These are phyloP conservation scores for Lampris megalopsis DNA, from an alignment of 2,113 vertebrate genomes.

Conservation along the genomic window DNA sequence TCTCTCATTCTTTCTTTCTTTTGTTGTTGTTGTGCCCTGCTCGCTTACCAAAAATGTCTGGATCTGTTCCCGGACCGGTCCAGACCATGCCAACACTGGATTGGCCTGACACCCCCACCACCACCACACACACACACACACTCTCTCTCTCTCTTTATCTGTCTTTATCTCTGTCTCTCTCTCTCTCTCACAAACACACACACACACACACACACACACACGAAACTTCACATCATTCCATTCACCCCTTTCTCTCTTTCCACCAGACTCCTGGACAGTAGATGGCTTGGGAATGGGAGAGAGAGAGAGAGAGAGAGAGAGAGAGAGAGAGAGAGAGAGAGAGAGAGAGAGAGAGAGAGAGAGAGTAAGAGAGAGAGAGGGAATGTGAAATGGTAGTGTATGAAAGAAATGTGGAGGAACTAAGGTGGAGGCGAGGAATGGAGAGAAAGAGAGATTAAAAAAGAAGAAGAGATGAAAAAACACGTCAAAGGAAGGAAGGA, in stretches of 20 bases:
- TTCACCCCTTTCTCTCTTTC: background rate
- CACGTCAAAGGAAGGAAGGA: background rate
- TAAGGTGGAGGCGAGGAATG: background rate
- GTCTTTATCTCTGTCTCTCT: too few relatives aligned
- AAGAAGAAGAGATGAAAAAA: background rate
- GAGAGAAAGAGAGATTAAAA: background rate
- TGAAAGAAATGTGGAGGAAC: background rate
- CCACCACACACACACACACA: too few relatives aligned
- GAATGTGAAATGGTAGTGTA: background rate
- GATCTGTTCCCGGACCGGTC: background rate
- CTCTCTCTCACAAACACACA: background rate
- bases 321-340: too few relatives aligned
- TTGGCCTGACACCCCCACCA: background rate
- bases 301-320: too few relatives aligned
- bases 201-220: background rate
- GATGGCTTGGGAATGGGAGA: too few relatives aligned
- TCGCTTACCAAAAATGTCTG: too few relatives aligned
- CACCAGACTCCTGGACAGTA: too few relatives aligned
- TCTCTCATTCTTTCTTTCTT: too few relatives aligned
- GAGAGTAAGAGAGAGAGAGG: background rate
- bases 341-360: background rate
- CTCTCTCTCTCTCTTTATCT: too few relatives aligned
- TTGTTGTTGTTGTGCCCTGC: too few relatives aligned
- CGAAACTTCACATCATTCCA: background rate
- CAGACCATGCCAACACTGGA: slow-evolving; percentile 28